Base-by-base conservation (phyloP, 2,113 vertebrate genomes). In the Pygoscelis antarcticus region DNA sequence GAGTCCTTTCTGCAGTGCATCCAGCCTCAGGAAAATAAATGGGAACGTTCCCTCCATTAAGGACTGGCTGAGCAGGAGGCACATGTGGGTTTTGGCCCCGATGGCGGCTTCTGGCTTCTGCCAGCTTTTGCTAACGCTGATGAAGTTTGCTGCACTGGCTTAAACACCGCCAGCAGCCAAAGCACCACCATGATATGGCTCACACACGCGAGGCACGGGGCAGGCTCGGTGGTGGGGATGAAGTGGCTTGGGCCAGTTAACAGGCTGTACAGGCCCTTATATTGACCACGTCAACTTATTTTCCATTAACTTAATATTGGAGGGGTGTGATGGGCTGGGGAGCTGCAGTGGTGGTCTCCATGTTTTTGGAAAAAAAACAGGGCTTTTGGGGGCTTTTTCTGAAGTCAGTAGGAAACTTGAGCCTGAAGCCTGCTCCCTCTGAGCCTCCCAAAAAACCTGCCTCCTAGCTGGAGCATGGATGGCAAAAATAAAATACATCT, bases 261-360 rank as follows among this genome's bases (percentile, higher is more conserved):
- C 2, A 2, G n/a, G n/a, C 47, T 13, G 7, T 32, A 3, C 0
- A 0, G n/a, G 32, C 38, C 52, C n/a, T 52, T 30, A 2, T 6
- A 32, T n/a, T 26, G 40, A 55, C 36, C 20, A 2, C 2, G 2
- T 38, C 15, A 9, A 20, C 21, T 70, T 30, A 26, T 27, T 89
- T 70, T 19, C 69, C 29, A 17, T 27, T 40, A 42, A 17, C 4
- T 69, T 17, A 2, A 4, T 52, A 42, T 11, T 18, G 30, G 60
- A 44, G 36, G 20, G 36, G 9, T 46, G 8, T 29, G 25, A 18
- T 17, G 38, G 68, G 57, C 38, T 40, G 18, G 36, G 64, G 23
- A n/a, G 51, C 46, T 69, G 36, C 16, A 3, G 29, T 13, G 34
- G 42, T 29, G 12, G 9, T n/a, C n/a, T 60, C 51, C 10, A 2